Percentiles rank a stretch among this genome's conserved stretches.
Evolutionary conservation across 2,888 invertebrate genomes (phyloP).

Genomic region (Meta bourneti): DNA sequence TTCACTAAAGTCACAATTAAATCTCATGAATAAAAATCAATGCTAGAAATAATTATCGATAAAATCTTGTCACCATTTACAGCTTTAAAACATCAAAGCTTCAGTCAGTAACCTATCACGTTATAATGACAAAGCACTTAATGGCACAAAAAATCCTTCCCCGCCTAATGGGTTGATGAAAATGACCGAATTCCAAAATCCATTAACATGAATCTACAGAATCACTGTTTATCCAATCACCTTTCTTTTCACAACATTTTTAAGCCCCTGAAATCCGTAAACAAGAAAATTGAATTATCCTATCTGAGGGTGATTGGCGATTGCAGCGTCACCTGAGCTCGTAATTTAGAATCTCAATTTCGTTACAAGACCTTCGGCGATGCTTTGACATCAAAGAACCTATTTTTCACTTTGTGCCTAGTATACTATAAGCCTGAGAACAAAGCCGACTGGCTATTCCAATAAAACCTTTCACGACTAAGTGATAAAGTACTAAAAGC

Average conservation of each 20-base stretch:
- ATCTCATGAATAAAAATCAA: neutral
- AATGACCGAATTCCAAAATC: neutral
- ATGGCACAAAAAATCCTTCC: neutral
- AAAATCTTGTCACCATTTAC: neutral
- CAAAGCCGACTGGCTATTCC: slow-evolving; percentile 22
- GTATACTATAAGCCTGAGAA: slow-evolving; percentile 8
- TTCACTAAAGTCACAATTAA: too few species aligned
- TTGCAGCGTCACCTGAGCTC: slow-evolving; percentile 21
- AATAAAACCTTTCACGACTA: slow-evolving; percentile 58
- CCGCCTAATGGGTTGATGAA: neutral
- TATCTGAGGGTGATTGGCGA: neutral
- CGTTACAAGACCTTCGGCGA: slow-evolving; percentile 10
- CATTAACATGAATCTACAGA: slow-evolving; percentile 31
- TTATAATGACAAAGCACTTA: neutral
- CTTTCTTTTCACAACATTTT: neutral
- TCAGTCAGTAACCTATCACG: neutral
- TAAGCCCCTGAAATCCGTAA: slow-evolving; percentile 3
- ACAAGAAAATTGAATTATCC: slow-evolving; percentile 45
- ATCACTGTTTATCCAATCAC: slow-evolving; percentile 1
- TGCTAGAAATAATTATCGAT: neutral
- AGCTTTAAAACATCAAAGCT: neutral
- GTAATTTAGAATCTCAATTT: slow-evolving; percentile 48
- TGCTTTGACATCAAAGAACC: slow-evolving; percentile 6
- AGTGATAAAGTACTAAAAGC: slow-evolving; percentile 72
- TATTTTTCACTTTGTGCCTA: slow-evolving; percentile 24